Base-by-base conservation (phyloP, 2,797 vertebrate genomes). In the Coccyzus lansbergi region DNA sequence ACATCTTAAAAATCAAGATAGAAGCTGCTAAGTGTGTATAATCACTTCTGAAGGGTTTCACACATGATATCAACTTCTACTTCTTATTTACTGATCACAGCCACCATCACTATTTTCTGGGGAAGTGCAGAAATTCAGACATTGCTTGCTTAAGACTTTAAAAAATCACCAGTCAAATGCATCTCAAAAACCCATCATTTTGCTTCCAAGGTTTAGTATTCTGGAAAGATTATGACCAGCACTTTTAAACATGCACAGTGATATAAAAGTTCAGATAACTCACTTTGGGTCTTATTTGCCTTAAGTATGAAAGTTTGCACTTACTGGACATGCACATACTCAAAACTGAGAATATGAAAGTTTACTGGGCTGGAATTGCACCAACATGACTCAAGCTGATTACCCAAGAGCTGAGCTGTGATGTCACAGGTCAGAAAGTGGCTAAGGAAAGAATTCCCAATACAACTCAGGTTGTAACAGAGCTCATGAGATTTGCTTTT, bases 1-100 rank as follows among this genome's bases (percentile, higher is more conserved):
- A 91, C 70, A 68, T 86, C 78, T 18, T 89, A 62, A 89, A 93
- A 94, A 96, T n/a, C 44, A 94, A 88, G 55, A 72, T 88, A 78
- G 31, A 83, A 86, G 55, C 82, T 91, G 82, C 69, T 89, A 80
- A 82, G 36, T 53, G 44, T 91, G 52, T 86, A 53, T 70, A 78
- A 86, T 87, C 59, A 71, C 29, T 78, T 92, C 76, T 90, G 59
- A 90, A 91, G 86, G 65, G 42, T 70, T 95, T 93, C 70, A 70
- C 63, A 79, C 70, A 81, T 52, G 16, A 42, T 69, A 75, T 13
- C 0, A 3, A 90, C 77, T 90, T 83, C 52, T 64, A 25, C 25
- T 91, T 89, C 79, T 86, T 49, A 59, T 87, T 63, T 90, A 76
- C 44, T 63, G 17, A 74, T 88, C 51, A 70, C 42, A 86, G 48